These are phyloP conservation scores for Streptopelia turtur DNA, from an alignment of 2,797 vertebrate species.

Conservation along the genomic window DNA sequence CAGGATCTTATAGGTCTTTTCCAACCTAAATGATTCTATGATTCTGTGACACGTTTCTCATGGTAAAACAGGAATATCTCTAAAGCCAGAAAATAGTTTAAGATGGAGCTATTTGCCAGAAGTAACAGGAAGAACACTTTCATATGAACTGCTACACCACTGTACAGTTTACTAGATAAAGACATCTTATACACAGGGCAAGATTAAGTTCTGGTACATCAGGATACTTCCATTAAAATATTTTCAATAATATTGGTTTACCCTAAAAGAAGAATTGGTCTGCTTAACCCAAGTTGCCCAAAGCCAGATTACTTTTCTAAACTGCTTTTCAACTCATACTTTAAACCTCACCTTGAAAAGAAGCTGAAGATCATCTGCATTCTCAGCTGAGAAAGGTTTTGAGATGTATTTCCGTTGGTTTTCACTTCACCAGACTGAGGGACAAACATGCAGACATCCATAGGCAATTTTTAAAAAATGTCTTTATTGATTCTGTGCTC, in stretches of 20 bases:
- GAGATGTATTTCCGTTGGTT: not conserved
- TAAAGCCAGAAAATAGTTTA: not conserved
- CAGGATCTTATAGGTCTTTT: too few relatives aligned
- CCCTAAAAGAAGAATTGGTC: not conserved
- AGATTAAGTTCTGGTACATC: not conserved
- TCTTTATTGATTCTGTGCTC: constrained; percentile 52
- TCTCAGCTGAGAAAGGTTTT: not conserved
- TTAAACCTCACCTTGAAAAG: not conserved
- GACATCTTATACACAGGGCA: not conserved
- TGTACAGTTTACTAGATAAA: not conserved
- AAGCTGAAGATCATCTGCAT: not conserved
- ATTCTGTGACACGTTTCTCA: not conserved
- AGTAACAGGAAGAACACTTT: not conserved
- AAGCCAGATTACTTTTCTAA: not conserved
- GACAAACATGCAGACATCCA: not conserved
- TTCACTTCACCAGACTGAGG: not conserved
- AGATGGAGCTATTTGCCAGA: not conserved
- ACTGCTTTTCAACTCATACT: not conserved
- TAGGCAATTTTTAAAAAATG: not conserved
- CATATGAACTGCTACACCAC: not conserved
- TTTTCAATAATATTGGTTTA: not conserved
- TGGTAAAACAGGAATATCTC: not conserved
- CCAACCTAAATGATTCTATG: too few relatives aligned
- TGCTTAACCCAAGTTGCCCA: not conserved
- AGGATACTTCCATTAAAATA: not conserved